These are phyloP conservation scores for Leptinotarsa tumamoca DNA, from an alignment of 2,888 invertebrate species.

Conservation along the genomic window DNA sequence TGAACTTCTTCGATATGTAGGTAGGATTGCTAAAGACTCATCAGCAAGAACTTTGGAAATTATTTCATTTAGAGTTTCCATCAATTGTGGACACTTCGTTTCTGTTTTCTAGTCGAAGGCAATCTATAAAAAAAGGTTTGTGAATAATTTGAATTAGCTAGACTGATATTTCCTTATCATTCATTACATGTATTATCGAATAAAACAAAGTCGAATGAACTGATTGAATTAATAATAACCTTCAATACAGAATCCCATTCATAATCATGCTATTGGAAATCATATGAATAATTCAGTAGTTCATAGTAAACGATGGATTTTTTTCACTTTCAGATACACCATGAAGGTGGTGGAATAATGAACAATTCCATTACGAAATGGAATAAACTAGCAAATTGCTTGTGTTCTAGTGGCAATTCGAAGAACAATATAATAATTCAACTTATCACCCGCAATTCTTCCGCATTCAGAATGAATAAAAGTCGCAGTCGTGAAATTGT, in stretches of 20 bases:
- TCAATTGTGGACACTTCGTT: too few relatives aligned
- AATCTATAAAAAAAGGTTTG: too few relatives aligned
- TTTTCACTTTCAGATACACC: not conserved
- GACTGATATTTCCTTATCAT: too few relatives aligned
- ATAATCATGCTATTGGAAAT: not conserved
- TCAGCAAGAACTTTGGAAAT: too few relatives aligned
- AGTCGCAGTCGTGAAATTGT: slow-evolving; percentile 42
- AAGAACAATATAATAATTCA: slow-evolving; percentile 22
- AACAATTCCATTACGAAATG: slow-evolving; percentile 24
- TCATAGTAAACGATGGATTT: not conserved
- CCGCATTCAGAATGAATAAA: slow-evolving; percentile 40
- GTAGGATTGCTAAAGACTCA: too few relatives aligned
- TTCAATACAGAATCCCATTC: not conserved
- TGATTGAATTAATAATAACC: not conserved
- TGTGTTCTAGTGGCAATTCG: slow-evolving; percentile 23
- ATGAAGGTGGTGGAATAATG: slow-evolving; percentile 2
- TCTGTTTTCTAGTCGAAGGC: too few relatives aligned
- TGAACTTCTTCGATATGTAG: too few relatives aligned
- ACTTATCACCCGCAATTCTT: slow-evolving; percentile 35
- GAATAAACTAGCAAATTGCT: slow-evolving; percentile 30
- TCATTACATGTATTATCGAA: too few relatives aligned
- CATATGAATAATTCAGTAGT: not conserved
- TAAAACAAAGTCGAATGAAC: too few relatives aligned
- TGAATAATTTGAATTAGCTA: too few relatives aligned
- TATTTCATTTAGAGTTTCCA: too few relatives aligned